Percentiles rank a stretch among this genome's conserved stretches.
These are phyloP conservation scores for Lutjanus argentimaculatus DNA, from an alignment of 2,797 vertebrate species.

Conservation along the genomic window DNA sequence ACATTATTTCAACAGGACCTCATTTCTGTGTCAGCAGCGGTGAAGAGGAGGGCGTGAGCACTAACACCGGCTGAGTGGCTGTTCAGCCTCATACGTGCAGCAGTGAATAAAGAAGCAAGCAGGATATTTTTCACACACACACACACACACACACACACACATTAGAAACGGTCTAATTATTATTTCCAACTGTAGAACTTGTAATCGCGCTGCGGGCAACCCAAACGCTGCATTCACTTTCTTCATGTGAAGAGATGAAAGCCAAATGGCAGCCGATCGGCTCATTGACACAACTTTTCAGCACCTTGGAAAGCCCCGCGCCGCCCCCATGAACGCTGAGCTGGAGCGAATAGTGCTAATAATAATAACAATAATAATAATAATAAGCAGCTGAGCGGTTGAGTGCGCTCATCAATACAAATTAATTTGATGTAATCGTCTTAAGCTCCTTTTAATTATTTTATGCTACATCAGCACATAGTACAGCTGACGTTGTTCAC, in stretches of 20 bases:
- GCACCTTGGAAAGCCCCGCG: conserved; percentile 58
- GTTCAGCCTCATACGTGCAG: conserved; percentile 39
- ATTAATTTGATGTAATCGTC: conserved; percentile 78
- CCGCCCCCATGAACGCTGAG: conserved; percentile 31
- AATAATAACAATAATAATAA: conserved; percentile 46
- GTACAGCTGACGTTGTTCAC: conserved; percentile 57
- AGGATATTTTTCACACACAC: conserved; percentile 62
- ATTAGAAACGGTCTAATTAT: conserved; percentile 54
- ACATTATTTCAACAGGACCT: conserved; percentile 67
- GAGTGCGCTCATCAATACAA: conserved; percentile 75
- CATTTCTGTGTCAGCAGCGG: conserved; percentile 60
- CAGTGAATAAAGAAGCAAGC: conserved; percentile 43
- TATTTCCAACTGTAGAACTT: conserved; percentile 27
- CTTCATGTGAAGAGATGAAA: conserved; percentile 32
- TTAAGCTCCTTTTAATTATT: conserved; percentile 77
- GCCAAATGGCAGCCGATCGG: conserved; percentile 24
- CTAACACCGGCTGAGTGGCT: conserved; percentile 41
- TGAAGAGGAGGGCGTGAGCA: conserved; percentile 28
- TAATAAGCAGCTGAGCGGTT: conserved; percentile 49
- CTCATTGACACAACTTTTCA: conserved; percentile 67
- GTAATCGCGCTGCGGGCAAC: conserved; percentile 24
- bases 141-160: conserved; percentile 32
- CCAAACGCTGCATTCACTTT: conserved; percentile 32
- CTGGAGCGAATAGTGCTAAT: conserved; percentile 38
- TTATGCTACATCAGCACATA: conserved; percentile 78